Conservation (phyloP, 2,797 vertebrate species). For the Distichodus sexfasciatus region DNA sequence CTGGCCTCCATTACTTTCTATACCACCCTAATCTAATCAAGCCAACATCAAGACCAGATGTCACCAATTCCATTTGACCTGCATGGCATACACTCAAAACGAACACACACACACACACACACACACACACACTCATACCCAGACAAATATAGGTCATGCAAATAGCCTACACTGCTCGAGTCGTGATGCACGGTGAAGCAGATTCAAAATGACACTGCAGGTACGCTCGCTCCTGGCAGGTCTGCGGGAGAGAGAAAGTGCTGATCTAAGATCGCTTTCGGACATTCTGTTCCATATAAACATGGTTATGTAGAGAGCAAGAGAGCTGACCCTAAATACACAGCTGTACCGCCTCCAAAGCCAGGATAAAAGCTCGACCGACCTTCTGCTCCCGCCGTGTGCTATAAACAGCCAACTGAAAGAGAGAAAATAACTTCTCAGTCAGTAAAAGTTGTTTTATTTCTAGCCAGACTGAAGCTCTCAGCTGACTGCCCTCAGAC, state of each 20-base stretch:
- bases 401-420: conserved; percentile 17
- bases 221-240: background rate
- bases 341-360: background rate
- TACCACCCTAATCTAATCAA: conserved; percentile 19
- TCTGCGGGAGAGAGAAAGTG: background rate
- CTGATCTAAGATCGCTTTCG: background rate
- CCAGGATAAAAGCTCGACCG: conserved; percentile 5
- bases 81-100: conserved; percentile 2
- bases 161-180: background rate
- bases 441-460: conserved; percentile 21
- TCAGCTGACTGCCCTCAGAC: conserved; percentile 23
- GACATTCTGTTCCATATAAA: background rate
- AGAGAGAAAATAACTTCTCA: conserved; percentile 13
- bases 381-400: background rate
- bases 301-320: background rate
- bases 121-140: background rate
- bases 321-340: background rate
- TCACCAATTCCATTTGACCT: conserved; percentile 11
- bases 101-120: background rate
- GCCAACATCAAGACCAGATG: conserved; percentile 34
- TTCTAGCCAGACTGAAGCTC: conserved; percentile 29
- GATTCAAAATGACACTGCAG: background rate
- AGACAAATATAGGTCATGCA: conserved; percentile 10
- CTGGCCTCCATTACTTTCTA: background rate
- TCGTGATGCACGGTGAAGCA: background rate